Conservation (phyloP, 2,113 vertebrate species). For the Hypanus sabinus region DNA sequence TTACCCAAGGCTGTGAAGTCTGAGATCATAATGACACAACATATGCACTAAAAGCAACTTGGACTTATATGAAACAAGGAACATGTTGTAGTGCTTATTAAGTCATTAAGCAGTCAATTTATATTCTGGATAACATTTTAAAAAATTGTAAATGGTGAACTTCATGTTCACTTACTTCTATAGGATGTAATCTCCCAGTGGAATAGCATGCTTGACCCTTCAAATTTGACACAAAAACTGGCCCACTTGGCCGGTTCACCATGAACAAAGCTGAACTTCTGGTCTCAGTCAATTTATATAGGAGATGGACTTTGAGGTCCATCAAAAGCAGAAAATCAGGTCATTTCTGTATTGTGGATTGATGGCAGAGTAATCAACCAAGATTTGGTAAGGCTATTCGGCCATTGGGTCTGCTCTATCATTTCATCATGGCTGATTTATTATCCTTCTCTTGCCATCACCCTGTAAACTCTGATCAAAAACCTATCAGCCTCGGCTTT, state of each 20-base stretch:
- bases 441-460: no score
- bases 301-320: neutral
- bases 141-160: neutral
- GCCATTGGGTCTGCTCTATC: no score
- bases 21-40: neutral
- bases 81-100: slow-evolving; percentile 3
- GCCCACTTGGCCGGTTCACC: no score
- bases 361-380: neutral
- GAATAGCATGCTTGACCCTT: neutral
- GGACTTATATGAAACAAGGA: neutral
- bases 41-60: neutral
- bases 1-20: neutral
- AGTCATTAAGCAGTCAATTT: neutral
- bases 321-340: neutral
- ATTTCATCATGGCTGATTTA: no score
- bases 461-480: no score
- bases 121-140: neutral
- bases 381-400: neutral
- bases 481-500: no score
- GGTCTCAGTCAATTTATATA: neutral
- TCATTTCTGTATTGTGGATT: neutral
- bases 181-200: neutral
- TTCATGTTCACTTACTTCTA: neutral
- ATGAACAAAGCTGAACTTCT: neutral
- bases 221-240: neutral